These are phyloP conservation scores for Microchrysa polita DNA, from an alignment of 2,888 invertebrate species.

Conservation along the genomic window DNA sequence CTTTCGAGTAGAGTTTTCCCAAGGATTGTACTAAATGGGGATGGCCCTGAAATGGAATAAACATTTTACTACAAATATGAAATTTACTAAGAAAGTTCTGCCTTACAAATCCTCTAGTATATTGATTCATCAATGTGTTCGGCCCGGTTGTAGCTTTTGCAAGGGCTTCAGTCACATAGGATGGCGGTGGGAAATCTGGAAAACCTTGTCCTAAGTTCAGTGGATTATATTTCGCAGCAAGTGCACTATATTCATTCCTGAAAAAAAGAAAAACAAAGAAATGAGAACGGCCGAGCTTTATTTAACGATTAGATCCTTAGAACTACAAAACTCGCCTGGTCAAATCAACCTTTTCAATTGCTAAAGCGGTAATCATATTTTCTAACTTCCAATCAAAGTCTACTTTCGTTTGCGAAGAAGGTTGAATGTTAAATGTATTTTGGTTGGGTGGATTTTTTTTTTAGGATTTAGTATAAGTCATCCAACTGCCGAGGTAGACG, in stretches of 20 bases:
- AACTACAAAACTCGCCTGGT: no score
- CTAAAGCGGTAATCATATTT: no score
- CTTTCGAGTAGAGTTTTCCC: slow-evolving; percentile 83
- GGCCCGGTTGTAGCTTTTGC: slow-evolving; percentile 72
- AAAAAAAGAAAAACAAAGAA: slow-evolving; percentile 1
- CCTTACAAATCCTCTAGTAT: slow-evolving; percentile 94
- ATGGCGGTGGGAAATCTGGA: slow-evolving; percentile 90
- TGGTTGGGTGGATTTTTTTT: no score
- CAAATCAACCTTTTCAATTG: no score
- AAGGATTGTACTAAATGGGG: slow-evolving; percentile 86
- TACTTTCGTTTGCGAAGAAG: no score
- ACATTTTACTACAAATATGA: neutral
- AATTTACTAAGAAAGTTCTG: no score
- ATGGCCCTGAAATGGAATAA: slow-evolving; percentile 76
- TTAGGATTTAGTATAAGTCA: no score
- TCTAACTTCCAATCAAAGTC: no score
- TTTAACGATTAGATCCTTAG: no score
- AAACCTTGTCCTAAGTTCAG: slow-evolving; percentile 96
- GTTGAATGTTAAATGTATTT: no score
- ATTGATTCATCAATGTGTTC: slow-evolving; percentile 86
- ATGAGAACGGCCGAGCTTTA: no score
- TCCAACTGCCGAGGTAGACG: no score
- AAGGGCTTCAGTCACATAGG: slow-evolving; percentile 81
- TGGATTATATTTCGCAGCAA: slow-evolving; percentile 85
- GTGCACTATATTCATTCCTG: slow-evolving; percentile 91